Percentiles rank a stretch among this genome's conserved stretches.
These are phyloP conservation scores for Xanthia icteritia DNA, from an alignment of 2,888 invertebrate species.

Conservation along the genomic window DNA sequence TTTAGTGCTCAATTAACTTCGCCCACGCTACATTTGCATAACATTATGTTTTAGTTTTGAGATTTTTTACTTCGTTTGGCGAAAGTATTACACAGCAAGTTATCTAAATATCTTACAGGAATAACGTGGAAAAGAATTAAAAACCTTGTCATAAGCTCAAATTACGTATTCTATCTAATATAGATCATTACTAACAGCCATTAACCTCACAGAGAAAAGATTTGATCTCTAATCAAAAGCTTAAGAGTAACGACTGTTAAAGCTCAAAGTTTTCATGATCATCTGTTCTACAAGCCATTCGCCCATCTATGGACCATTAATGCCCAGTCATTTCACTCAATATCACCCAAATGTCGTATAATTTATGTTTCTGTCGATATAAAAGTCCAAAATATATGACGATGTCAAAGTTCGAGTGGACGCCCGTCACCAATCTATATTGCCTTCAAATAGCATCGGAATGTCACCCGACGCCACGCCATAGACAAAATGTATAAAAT, in stretches of 20 bases:
- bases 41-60: constrained; percentile 66
- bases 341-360: constrained; percentile 54
- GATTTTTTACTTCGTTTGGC: not conserved
- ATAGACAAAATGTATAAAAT: constrained; percentile 65
- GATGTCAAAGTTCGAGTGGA: constrained; percentile 73
- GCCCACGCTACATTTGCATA: constrained; percentile 79
- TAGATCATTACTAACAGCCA: not conserved
- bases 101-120: not conserved
- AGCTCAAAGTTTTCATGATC: constrained; percentile 39
- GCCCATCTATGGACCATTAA: constrained; percentile 47
- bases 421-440: constrained; percentile 67
- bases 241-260: constrained; percentile 36
- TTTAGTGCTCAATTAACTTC: constrained; percentile 80
- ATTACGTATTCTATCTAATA: not conserved
- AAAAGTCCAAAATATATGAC: constrained; percentile 65
- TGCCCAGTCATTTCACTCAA: constrained; percentile 56
- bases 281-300: constrained; percentile 52
- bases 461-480: constrained; percentile 60
- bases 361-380: constrained; percentile 61
- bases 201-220: constrained; percentile 6
- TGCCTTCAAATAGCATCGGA: constrained; percentile 62
- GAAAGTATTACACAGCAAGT: not conserved
- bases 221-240: constrained; percentile 22
- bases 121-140: not conserved
- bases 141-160: not conserved